phyloP scores from a whole-genome alignment of 2,113 vertebrate genomes.

The Colistium nudipinnis region DNA sequence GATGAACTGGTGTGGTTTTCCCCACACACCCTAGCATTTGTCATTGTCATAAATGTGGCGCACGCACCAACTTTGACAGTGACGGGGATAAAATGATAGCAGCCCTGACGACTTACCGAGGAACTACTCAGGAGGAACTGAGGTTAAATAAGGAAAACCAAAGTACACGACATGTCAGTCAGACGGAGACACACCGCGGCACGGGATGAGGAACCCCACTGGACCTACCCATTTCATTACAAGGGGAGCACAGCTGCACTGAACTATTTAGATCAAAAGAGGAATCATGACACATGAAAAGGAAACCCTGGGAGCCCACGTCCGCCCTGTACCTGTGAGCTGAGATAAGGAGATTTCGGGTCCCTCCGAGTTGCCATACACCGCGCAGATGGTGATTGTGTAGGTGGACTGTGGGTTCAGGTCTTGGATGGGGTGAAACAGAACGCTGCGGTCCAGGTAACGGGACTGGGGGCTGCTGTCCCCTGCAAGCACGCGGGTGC shows the following conservation, averaged over 20 bases:
- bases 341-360: conserved; percentile 86
- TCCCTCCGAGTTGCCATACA: conserved; percentile 85
- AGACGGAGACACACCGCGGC: conserved; percentile 40
- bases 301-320: neutral
- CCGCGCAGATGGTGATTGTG: conserved; percentile 78
- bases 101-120: conserved; percentile 38
- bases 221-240: conserved; percentile 60
- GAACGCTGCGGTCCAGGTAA: conserved; percentile 78
- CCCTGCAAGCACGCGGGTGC: conserved; percentile 58
- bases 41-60: conserved; percentile 17
- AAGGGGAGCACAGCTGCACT: conserved; percentile 30
- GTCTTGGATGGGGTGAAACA: conserved; percentile 76
- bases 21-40: conserved; percentile 22
- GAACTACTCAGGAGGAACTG: conserved; percentile 42
- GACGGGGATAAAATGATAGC: conserved; percentile 56
- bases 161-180: conserved; percentile 75
- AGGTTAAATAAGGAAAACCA: conserved; percentile 68
- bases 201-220: conserved; percentile 38
- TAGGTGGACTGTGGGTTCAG: conserved; percentile 82
- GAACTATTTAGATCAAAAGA: conserved; percentile 35
- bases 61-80: conserved; percentile 32
- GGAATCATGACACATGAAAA: conserved; percentile 20
- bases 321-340: conserved; percentile 80
- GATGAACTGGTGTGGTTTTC: neutral
- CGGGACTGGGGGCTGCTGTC: conserved; percentile 67